Base-by-base conservation (phyloP, 2,888 invertebrate species). In the Heliconius ethilla region DNA sequence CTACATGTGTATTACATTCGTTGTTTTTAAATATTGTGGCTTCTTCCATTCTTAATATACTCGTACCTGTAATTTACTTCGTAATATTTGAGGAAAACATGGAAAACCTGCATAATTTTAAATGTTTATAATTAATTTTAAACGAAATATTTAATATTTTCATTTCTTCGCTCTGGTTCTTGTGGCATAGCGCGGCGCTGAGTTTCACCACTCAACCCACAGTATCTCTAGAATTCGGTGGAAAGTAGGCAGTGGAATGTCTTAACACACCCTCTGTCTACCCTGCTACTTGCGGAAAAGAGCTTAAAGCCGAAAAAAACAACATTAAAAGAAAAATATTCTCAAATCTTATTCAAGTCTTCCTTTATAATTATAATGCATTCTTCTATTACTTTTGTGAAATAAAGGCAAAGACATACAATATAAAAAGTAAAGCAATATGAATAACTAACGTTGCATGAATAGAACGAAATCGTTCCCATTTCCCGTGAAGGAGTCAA, bases 401-500 rank as follows among this genome's bases (percentile, higher is more conserved):
- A 33, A 33, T 72, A 59, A 37, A 59, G 9, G 29, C 18, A 51
- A 65, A 76, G 45, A 70, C 51, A 72, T 72, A 72, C 63, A 72
- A 65, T 51, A 63, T 25, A 40, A 45, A 59, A 73, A 63, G 27
- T 29, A 65, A 74, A 40, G 45, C 29, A 72, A 65, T 74, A 45
- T 65, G 74, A 74, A 74, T 74, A 74, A 74, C 45, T 74, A 65
- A 79, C 75, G 70, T 75, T 63, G 66, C 76, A 70, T 75, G 76
- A 79, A 79, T 77, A 77, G 76, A 74, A 63, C 59, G 55, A 77
- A 79, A 79, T 76, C 79, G 77, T 76, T 79, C 62, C 77, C 66
- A 79, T 79, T 79, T 79, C 79, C 79, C 70, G 76, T 62, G n/a
- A 25, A 76, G 59, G 76, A 79, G 76, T 76, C 79, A 79, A 79